Evolutionary conservation across 2,888 invertebrate species (phyloP), one percentile per base, ranked within the genome.

Genomic region (Stenolophus ochropezus): DNA sequence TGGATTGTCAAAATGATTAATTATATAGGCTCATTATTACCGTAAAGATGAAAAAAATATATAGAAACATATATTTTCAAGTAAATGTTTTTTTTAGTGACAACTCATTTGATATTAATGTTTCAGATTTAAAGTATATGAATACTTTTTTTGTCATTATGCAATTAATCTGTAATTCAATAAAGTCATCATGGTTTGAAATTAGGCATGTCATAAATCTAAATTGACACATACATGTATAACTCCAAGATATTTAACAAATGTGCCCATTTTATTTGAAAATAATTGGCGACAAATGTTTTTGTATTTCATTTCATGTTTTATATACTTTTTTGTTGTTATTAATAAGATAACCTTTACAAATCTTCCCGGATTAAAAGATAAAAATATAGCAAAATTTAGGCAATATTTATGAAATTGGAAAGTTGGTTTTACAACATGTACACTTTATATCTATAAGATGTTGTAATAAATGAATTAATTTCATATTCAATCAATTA

Each of bases 311-410:
- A n/a, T n/a, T n/a, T n/a, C 56, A 56, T 20, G 56, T 56, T 56
- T 56, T 56, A 21, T 51, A 51, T 51, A 16, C 11, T 56, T 56
- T 56, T 20, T 8, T 11, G 23, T 58, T 58, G 11, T 58, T 25
- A n/a, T 58, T 58, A 16, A 51, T 16, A 69, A 18, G 65, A 69
- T 61, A 69, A 69, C 33, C 65, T 69, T 65, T 69, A 5, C 27
- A 5, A 33, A 33, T 27, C 4, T 18, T 27, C 18, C 65, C 16
- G 33, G 33, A 69, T 69, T 27, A 69, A 18, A 42, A 69, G 65
- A 61, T 61, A 61, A 61, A 21, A 14, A 11, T n/a, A 25, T 61
- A 25, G 61, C 61, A 27, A 61, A 23, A 61, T 61, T 69, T 20
- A 25, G 56, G 20, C 27, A 42, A 18, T 18, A 8, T 33, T 61